Base-by-base conservation (phyloP, 2,797 vertebrate genomes). In the Galagoides demidoff region DNA sequence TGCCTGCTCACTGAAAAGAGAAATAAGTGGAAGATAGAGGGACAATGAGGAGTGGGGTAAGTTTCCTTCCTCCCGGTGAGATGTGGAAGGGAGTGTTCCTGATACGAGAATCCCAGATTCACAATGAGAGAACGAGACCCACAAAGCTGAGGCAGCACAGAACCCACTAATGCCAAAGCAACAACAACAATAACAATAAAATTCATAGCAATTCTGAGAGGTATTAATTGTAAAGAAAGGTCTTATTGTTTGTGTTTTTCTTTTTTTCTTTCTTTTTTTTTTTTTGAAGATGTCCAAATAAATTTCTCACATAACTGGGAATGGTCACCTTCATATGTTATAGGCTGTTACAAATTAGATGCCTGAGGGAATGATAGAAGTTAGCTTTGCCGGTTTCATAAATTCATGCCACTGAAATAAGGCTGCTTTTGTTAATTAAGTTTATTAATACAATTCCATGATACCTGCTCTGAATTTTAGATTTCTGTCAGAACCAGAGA, bases 391-490 rank as follows among this genome's bases (percentile, higher is more conserved):
- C 84, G 70, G 1, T 81, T 91, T 81, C 25, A 57, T 76, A 94
- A 94, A 79, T 66, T 2, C 6, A 59, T 79, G 45, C 71, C 17
- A 78, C 13, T 78, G 17, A 83, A 95, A 94, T 49, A 85, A 64
- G 29, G 31, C n/a, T 95, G 27, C 9, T 89, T 86, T 63, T 70
- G 27, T 77, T 73, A 89, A 73, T 89, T 82, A 79, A 85, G 43
- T 29, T 59, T 92, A 63, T 74, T 85, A 92, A 85, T 93, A 89
- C 31, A 77, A 85, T 77, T 92, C n/a, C 11, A 45, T 37, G 57
- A 23, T 82, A 94, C 25, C n/a, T 92, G 0, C 74, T 89, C 39
- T 76, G 74, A 90, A 85, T 85, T 96, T 92, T 43, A 88, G 23
- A 85, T 92, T 92, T 96, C 31, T 85, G 43, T 87, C 14, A 82